Evolutionary conservation across 2,888 invertebrate species (phyloP).

Genomic region (Eledona agricola): DNA sequence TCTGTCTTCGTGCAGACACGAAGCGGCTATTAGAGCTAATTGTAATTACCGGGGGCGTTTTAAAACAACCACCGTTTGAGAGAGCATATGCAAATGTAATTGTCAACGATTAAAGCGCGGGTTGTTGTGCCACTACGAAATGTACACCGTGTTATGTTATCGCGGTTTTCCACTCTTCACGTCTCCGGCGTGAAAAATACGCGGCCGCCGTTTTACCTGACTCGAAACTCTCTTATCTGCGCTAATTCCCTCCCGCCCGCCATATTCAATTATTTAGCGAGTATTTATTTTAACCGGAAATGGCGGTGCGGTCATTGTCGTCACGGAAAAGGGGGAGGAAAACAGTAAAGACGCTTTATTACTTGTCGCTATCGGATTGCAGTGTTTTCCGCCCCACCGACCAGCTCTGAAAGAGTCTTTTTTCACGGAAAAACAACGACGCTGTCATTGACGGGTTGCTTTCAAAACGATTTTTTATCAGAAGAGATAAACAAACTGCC

Average conservation of each 20-base stretch:
- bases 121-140: conserved; percentile 29
- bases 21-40: conserved; percentile 38
- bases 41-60: conserved; percentile 41
- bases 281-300: conserved; percentile 21
- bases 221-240: conserved; percentile 24
- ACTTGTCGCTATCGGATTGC: conserved; percentile 27
- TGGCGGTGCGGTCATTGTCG: conserved; percentile 16
- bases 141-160: conserved; percentile 38
- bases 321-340: conserved; percentile 16
- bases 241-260: conserved; percentile 14
- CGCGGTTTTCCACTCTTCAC: conserved; percentile 38
- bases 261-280: conserved; percentile 28
- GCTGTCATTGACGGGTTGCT: conserved; percentile 3
- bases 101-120: conserved; percentile 38
- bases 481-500: too few species aligned
- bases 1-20: conserved; percentile 35
- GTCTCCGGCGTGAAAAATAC: conserved; percentile 33
- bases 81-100: conserved; percentile 43
- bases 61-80: conserved; percentile 41
- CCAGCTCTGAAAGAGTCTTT: conserved; percentile 9
- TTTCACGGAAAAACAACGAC: conserved; percentile 1
- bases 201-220: conserved; percentile 25
- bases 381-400: conserved; percentile 16
- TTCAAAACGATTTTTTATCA: conserved; percentile 10
- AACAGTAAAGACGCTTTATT: conserved; percentile 25